Evolutionary conservation across 2,797 vertebrate species (phyloP), one percentile per base, ranked within the genome.

Genomic region (Columba guinea): DNA sequence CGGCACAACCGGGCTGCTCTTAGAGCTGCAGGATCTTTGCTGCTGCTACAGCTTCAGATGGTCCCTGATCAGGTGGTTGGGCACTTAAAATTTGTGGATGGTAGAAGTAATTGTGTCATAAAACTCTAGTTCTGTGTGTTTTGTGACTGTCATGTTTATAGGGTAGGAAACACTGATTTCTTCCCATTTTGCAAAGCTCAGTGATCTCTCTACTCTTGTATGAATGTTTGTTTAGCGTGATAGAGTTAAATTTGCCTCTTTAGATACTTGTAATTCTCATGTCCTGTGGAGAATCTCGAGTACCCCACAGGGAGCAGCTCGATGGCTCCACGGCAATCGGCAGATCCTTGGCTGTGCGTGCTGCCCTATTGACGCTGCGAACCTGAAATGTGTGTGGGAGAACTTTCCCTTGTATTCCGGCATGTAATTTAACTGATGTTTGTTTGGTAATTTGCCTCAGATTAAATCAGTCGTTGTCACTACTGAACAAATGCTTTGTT

Each of bases 351-450:
- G 60, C 70, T 46, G 7, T 51, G 78, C 0, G 0, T 37, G 87
- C 90, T 83, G 73, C 68, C 71, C 87, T 71, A 6, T 22, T 67
- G 78, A 76, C 76, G 39, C 75, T 70, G 73, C 79, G 76, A 75
- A 90, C 81, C 70, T 86, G 82, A 86, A 85, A 75, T 87, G 77
- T 39, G 83, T n/a, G 79, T 77, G 92, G 84, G 93, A 94, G 86
- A 93, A 53, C 84, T 80, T 78, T 78, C 86, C 77, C 82, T 93
- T 90, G 65, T 80, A 49, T 53, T 44, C 58, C 18, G 48, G 30
- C 60, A 10, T 68, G 92, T 92, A 44, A 89, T 93, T 89, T 95
- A 96, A 93, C 92, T 94, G 94, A 77, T 94, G 94, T 77, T 92
- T 91, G 88, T 87, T 86, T 87, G 70, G 62, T 87, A 90, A 90